Evolutionary conservation across 1,140 invertebrate genomes (phyloP).

Genomic region (Dreissena rostriformis): DNA sequence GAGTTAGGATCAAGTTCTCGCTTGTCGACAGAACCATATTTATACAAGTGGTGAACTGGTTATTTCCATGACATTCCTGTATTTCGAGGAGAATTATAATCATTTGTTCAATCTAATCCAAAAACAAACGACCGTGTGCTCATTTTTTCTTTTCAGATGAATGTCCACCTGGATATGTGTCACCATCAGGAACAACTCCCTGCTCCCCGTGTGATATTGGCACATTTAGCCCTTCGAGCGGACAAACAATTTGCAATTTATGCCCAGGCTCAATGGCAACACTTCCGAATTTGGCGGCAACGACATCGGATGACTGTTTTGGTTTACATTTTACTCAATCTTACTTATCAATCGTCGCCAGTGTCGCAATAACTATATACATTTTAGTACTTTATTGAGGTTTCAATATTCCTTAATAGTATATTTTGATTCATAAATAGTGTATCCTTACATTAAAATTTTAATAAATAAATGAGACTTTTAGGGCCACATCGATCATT

Average conservation of each 20-base stretch:
- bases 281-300: neutral
- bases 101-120: no score
- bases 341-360: neutral
- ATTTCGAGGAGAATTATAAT: no score
- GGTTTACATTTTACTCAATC: neutral
- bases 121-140: no score
- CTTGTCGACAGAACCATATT: no score
- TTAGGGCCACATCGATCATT: neutral
- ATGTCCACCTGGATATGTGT: neutral
- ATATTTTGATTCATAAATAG: no score
- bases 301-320: neutral
- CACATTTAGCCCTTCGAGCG: neutral
- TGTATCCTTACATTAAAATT: no score
- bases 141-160: neutral
- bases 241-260: neutral
- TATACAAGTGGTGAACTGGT: no score
- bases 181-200: neutral
- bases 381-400: no score
- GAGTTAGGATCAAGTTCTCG: no score
- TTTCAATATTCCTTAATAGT: no score
- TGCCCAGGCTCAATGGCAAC: slow-evolving; percentile 1
- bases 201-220: neutral
- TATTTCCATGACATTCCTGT: no score
- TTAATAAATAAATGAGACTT: neutral
- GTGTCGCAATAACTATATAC: neutral